Evolutionary conservation across 2,113 vertebrate genomes (phyloP).

Genomic region (Phocoena phocoena): DNA sequence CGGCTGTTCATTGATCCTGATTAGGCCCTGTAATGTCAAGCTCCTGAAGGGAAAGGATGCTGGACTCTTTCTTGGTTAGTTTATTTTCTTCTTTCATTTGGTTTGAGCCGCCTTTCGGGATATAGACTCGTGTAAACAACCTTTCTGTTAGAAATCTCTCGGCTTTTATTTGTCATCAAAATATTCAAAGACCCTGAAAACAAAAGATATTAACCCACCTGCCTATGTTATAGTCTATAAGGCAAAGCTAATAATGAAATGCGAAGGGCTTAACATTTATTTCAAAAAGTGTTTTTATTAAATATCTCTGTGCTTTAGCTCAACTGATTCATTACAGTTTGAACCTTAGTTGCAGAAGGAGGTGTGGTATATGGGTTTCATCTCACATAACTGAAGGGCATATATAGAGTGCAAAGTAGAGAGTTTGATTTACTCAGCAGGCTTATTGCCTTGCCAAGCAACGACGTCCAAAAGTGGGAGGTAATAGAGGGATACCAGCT

Average conservation of each 20-base stretch:
- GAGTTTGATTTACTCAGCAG: slow-evolving; percentile 62
- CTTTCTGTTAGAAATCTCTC: background rate
- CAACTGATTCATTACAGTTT: background rate
- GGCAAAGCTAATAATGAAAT: background rate
- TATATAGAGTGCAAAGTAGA: background rate
- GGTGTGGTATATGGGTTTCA: background rate
- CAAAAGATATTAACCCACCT: background rate
- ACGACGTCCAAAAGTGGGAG: slow-evolving; percentile 40
- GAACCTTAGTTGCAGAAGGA: background rate
- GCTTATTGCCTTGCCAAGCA: slow-evolving; percentile 43
- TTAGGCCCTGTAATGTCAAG: background rate
- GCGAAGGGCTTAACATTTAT: background rate
- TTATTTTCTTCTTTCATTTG: background rate
- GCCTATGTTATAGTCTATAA: slow-evolving; percentile 3
- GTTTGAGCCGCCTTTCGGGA: background rate
- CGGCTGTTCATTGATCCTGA: background rate
- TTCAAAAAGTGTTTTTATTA: background rate
- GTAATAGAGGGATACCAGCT: background rate
- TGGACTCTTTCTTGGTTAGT: background rate
- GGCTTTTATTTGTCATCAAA: background rate
- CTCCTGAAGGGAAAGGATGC: background rate
- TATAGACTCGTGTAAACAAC: background rate
- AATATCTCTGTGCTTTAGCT: background rate
- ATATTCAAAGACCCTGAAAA: slow-evolving; percentile 4
- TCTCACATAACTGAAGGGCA: background rate